A percentile compares a stretch with the other conserved stretches of the same genome.
phyloP scores from a whole-genome alignment of 2,888 invertebrate genomes.

The Bembecia ichneumoniformis region DNA sequence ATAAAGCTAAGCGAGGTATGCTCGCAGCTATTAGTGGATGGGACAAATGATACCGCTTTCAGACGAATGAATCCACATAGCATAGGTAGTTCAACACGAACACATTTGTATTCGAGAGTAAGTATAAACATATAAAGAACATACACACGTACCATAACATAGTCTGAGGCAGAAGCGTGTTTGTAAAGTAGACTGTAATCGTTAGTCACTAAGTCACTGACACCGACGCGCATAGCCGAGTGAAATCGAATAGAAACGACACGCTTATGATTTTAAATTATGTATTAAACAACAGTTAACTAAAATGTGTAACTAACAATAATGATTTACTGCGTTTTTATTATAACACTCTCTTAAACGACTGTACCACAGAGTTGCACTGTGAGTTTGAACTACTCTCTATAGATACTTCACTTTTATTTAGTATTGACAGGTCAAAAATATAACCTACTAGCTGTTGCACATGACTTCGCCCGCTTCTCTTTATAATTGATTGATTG shows the following conservation, averaged over 20 bases:
- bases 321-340: background rate
- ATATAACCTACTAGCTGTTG: too few species aligned
- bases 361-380: too few species aligned
- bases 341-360: too few species aligned
- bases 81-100: conserved; percentile 9
- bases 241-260: conserved; percentile 35
- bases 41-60: conserved; percentile 9
- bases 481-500: too few species aligned
- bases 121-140: conserved; percentile 1
- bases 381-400: too few species aligned
- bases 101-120: conserved; percentile 9
- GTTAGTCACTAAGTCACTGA: conserved; percentile 46
- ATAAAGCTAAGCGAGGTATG: too few species aligned
- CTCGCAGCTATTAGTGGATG: conserved; percentile 3
- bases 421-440: too few species aligned
- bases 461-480: too few species aligned
- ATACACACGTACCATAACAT: conserved; percentile 11
- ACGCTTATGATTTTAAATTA: conserved; percentile 19
- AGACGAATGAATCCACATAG: conserved; percentile 17
- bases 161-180: conserved; percentile 28
- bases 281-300: background rate
- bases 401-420: too few species aligned
- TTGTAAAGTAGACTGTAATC: conserved; percentile 38
- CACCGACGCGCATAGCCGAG: conserved; percentile 38
- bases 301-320: background rate